Base-by-base conservation (phyloP, 2,888 invertebrate species). In the Toxonevra muliebris region DNA sequence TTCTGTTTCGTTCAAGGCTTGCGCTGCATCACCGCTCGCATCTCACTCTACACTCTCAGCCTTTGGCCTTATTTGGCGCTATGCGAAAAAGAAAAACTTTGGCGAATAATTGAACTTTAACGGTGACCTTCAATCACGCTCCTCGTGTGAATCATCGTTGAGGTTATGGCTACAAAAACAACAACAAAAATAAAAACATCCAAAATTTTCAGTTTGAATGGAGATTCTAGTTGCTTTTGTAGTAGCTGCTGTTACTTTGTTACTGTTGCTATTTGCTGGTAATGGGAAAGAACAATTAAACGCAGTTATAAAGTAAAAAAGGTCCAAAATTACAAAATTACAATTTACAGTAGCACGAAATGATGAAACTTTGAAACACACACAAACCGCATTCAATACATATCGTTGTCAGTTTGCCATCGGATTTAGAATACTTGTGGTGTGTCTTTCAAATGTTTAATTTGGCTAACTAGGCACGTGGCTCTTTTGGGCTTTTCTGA, bases 111-210 rank as follows among this genome's bases (percentile, higher is more conserved):
- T 61, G 52, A 61, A 61, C 61, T 17, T 52, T 52, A 15, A 11
- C 13, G 61, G 50, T 61, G 61, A 61, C 61, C 61, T 61, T 50
- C 40, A 52, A 61, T 50, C 61, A 61, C 53, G 61, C 53, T 30
- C 17, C 40, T 50, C 61, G 61, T 61, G 61, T 61, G 61, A 61
- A 61, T 61, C 61, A 19, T 61, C 61, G 13, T 61, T 10, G 43
- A 45, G 20, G 54, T n/a, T 54, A 5, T 54, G 54, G 20, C 54
- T 30, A 12, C 54, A 11, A 12, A 19, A 2, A 1, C 20, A 7
- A n/a, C n/a, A n/a, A n/a, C n/a, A n/a, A n/a, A n/a, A n/a, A n/a
- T n/a, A 30, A 30, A 30, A 30, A 30, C 30, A 30, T 4, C 30
- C 30, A 30, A 30, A 30, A 30, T 30, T 2, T 30, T 30, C 30